Evolutionary conservation across 2,888 invertebrate species (phyloP).

Genomic region (Liodrosophila aerea): DNA sequence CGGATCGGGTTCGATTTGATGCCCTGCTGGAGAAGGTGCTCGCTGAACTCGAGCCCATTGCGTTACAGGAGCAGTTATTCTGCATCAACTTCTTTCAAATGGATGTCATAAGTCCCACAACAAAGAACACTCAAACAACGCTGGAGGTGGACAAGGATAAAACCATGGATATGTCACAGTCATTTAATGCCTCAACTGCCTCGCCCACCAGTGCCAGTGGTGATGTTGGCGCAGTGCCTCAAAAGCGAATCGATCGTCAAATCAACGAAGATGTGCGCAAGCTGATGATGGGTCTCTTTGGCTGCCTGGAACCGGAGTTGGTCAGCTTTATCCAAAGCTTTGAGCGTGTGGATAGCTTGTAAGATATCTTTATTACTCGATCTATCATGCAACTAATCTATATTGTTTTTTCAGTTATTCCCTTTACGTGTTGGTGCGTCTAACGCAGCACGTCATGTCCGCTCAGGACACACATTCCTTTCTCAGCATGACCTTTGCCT

Average conservation of each 20-base stretch:
- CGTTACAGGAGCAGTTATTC: slow-evolving; percentile 97
- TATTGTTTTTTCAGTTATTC: slow-evolving; percentile 87
- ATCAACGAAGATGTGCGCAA: slow-evolving; percentile 90
- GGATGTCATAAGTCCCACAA: slow-evolving; percentile 85
- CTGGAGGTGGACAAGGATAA: slow-evolving; percentile 82
- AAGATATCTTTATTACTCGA: slow-evolving; percentile 82
- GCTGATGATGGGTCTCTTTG: slow-evolving; percentile 95
- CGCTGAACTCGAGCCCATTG: slow-evolving; percentile 93
- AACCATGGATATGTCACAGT: slow-evolving; percentile 80
- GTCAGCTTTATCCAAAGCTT: slow-evolving; percentile 92
- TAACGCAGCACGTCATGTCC: slow-evolving; percentile 96
- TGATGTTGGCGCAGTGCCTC: slow-evolving; percentile 71
- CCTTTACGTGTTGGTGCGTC: slow-evolving; percentile 94
- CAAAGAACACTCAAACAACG: slow-evolving; percentile 85
- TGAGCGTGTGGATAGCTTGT: slow-evolving; percentile 95
- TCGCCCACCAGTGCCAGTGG: slow-evolving; percentile 46
- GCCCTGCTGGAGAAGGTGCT: slow-evolving; percentile 92
- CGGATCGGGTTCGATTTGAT: slow-evolving; percentile 85
- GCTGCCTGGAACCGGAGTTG: slow-evolving; percentile 92
- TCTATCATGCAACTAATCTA: neutral
- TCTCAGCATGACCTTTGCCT: slow-evolving; percentile 93
- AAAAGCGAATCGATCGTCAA: slow-evolving; percentile 87
- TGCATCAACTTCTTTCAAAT: slow-evolving; percentile 95
- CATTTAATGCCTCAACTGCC: slow-evolving; percentile 53
- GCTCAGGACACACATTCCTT: slow-evolving; percentile 93